A percentile compares a stretch with the other conserved stretches of the same genome.
Conservation (phyloP, 2,113 vertebrate species). For the Phylloscopus trochilus region DNA sequence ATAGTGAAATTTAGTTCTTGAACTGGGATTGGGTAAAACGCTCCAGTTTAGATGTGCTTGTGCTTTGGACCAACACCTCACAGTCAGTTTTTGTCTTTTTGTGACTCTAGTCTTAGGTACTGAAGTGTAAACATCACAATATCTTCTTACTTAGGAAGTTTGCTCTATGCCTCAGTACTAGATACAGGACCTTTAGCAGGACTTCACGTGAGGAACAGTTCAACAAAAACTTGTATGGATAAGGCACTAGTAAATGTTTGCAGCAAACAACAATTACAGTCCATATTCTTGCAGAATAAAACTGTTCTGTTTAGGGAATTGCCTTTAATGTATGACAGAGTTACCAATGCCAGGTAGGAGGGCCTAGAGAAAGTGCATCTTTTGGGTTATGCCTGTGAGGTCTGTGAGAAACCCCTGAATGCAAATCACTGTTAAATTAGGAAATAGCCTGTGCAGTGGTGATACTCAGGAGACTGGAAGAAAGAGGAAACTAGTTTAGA, state of each 20-base stretch:
- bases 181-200: conserved; percentile 6
- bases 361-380: conserved; percentile 50
- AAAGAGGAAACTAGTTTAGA: not conserved
- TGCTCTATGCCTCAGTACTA: not conserved
- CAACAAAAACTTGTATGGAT: conserved; percentile 41
- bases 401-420: not conserved
- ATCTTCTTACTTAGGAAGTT: not conserved
- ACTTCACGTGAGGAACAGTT: not conserved
- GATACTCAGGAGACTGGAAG: not conserved
- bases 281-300: conserved; percentile 44
- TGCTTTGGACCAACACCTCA: not conserved
- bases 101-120: conserved; percentile 1
- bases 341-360: conserved; percentile 31
- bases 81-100: not conserved
- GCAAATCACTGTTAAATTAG: not conserved
- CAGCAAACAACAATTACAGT: conserved; percentile 53
- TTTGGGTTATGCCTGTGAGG: not conserved
- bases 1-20: not conserved
- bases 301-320: conserved; percentile 3
- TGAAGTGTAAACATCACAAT: not conserved
- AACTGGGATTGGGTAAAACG: not conserved
- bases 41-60: not conserved
- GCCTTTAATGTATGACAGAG: conserved; percentile 19
- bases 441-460: not conserved
- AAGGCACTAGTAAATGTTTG: conserved; percentile 69